Evolutionary conservation across 23 tunicate species (phyloP).

Genomic region (Botrylloides violaceus): DNA sequence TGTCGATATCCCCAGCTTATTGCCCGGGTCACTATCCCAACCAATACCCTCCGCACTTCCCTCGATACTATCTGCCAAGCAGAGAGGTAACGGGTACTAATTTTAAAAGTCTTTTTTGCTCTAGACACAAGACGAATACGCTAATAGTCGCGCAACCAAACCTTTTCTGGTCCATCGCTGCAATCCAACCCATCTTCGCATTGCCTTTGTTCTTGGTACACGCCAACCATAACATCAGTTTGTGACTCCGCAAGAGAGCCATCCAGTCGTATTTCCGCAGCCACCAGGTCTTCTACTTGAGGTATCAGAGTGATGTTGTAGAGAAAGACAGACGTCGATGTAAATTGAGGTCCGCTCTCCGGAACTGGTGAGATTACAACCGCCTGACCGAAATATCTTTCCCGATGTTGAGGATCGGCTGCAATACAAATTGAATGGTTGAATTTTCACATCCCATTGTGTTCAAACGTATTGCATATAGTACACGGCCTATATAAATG

Average conservation of each 20-base stretch:
- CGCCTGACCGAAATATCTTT: background rate
- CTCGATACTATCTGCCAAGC: too few relatives aligned
- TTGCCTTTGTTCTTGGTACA: background rate
- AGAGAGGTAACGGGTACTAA: too few relatives aligned
- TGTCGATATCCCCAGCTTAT: too few relatives aligned
- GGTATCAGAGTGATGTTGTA: constrained; percentile 78
- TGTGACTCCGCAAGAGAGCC: background rate
- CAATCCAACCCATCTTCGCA: constrained; percentile 21
- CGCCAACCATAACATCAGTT: background rate
- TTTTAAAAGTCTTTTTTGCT: too few relatives aligned
- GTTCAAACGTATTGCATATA: too few relatives aligned
- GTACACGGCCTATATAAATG: too few relatives aligned
- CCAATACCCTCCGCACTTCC: too few relatives aligned
- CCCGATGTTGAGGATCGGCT: constrained; percentile 11
- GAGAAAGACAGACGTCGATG: constrained; percentile 30
- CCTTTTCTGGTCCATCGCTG: too few relatives aligned
- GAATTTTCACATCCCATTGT: too few relatives aligned
- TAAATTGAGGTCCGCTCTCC: background rate
- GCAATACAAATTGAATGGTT: background rate
- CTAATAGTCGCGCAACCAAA: too few relatives aligned
- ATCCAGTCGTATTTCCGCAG: constrained; percentile 58
- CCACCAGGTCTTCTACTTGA: constrained; percentile 28
- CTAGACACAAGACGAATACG: too few relatives aligned
- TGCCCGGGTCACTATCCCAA: too few relatives aligned
- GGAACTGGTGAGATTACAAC: constrained; percentile 16